Evolutionary conservation across 2,113 vertebrate species (phyloP).

Genomic region (Hydrolagus affinis): DNA sequence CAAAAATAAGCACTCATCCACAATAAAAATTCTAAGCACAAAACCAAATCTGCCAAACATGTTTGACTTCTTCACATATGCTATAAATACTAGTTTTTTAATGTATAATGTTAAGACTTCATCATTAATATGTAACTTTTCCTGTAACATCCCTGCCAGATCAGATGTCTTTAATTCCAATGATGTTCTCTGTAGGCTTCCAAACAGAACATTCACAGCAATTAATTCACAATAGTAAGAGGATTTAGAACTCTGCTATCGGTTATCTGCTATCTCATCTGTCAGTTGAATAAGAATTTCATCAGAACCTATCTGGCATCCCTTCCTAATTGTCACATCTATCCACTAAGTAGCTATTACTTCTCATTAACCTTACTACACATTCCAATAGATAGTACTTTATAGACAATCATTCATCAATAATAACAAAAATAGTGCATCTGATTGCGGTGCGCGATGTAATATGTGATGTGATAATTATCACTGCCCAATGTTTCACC

Average conservation of each 20-base stretch:
- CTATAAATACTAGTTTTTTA: conserved; percentile 1
- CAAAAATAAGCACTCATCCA: not conserved
- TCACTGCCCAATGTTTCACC: no score
- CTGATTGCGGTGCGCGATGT: not conserved
- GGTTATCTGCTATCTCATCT: no score
- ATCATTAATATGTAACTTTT: not conserved
- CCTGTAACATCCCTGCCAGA: not conserved
- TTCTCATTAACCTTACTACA: no score
- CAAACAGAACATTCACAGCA: not conserved
- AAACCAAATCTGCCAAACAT: no score
- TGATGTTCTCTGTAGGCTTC: not conserved
- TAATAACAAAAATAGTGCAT: not conserved
- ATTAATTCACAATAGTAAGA: not conserved
- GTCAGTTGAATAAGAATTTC: not conserved
- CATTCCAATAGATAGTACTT: no score
- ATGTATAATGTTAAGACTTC: not conserved
- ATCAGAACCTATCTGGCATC: not conserved
- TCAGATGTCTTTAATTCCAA: conserved; percentile 10
- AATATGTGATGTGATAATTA: no score
- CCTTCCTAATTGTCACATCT: not conserved
- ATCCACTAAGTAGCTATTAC: not conserved
- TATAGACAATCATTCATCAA: not conserved
- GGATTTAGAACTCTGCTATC: not conserved
- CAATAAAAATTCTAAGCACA: not conserved
- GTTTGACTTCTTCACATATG: not conserved